Evolutionary conservation across 1,140 invertebrate species (phyloP), one percentile per base, ranked within the genome.

Genomic region (Tigriopus japonicus): DNA sequence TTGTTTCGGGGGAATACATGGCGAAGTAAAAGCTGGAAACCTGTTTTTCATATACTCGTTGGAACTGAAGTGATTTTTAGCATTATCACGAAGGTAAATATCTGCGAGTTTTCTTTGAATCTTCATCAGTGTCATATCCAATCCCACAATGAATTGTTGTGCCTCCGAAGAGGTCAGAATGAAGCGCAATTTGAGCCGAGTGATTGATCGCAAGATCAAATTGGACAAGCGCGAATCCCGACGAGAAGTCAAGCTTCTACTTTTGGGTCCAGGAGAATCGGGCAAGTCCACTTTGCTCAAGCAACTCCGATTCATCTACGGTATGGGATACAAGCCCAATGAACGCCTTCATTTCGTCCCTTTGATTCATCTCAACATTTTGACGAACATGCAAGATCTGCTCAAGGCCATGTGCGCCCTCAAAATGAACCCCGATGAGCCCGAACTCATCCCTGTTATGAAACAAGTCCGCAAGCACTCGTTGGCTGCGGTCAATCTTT

Each of bases 301-400:
- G 77, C 94, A 98, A 79, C 97, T 98, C 93, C 82, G 87, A 71
- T 97, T 98, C 69, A 97, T 98, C 71, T 91, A 98, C 72, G 60
- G 63, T 17, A 62, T 60, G 40, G 19, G 52, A 14, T 65, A 62
- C 52, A 17, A 45, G 24, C 12, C 35, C 14, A 23, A 61, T 52
- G 12, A 52, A 9, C n/a, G 62, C 12, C 14, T 45, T 13, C 24
- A 64, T 13, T 62, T 64, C 52, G 41, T 56, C 42, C 43, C 55
- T 45, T 63, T 59, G 14, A 64, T 64, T 6, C 63, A 64, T 72
- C 85, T 87, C 74, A 94, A 94, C 75, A 83, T 35, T 35, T 35
- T 35, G 28, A 35, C 28, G 3, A 35, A 35, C 28, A 35, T 35
- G 3, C 28, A 35, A 35, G 28, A 35, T 35, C 28, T 93, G 68